Evolutionary conservation across 1,140 invertebrate genomes (phyloP).

Genomic region (Anastatus disparis): DNA sequence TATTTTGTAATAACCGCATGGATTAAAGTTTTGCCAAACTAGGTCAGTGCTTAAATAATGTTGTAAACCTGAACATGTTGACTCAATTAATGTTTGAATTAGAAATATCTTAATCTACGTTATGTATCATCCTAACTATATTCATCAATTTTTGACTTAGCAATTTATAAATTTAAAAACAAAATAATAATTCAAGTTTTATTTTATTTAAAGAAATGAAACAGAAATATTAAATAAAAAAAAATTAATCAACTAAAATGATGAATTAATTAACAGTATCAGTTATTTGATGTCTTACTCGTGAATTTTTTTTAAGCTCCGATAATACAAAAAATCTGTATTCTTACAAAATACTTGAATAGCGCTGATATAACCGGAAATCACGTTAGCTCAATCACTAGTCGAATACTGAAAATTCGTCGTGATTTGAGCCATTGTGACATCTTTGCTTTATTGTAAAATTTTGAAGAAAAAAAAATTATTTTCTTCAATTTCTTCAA

Average conservation of each 20-base stretch:
- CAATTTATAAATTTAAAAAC: no score
- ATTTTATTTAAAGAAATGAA: not conserved
- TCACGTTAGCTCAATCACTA: conserved; percentile 51
- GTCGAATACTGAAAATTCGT: conserved; percentile 50
- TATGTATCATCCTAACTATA: not conserved
- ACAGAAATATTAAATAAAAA: no score
- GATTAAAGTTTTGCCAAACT: not conserved
- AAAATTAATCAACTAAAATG: no score
- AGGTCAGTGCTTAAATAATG: not conserved
- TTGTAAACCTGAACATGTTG: not conserved
- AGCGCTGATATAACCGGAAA: conserved; percentile 49
- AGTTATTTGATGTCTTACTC: no score
- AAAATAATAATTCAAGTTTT: conserved; percentile 2
- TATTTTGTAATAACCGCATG: conserved; percentile 5
- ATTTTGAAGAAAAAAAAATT: conserved; percentile 8
- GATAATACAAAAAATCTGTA: conserved; percentile 8
- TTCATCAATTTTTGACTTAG: not conserved
- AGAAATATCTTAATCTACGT: not conserved
- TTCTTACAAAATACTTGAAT: conserved; percentile 13
- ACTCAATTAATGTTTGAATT: conserved; percentile 5
- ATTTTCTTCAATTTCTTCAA: conserved; percentile 7
- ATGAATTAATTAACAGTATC: no score
- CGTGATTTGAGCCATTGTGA: conserved; percentile 62
- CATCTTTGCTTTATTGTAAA: conserved; percentile 37
- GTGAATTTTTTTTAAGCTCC: no score